These are phyloP conservation scores for Euborellia annulipes DNA, from an alignment of 1,140 invertebrate species.

Conservation along the genomic window DNA sequence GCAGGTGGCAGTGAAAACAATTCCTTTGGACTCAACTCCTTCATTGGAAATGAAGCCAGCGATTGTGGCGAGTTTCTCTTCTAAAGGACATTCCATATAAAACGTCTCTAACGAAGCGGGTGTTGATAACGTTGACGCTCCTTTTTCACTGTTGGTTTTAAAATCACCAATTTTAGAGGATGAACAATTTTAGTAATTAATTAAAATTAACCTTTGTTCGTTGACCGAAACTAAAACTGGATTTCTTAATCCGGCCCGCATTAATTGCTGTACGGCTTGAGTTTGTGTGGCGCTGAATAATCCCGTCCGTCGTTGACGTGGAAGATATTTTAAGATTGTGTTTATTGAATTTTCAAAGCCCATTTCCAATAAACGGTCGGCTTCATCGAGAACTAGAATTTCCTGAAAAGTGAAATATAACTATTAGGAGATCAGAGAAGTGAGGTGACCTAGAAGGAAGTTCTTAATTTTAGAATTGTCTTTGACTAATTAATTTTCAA, in stretches of 20 bases:
- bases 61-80: slow-evolving; percentile 58
- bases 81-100: slow-evolving; percentile 61
- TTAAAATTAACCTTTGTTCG: slow-evolving; percentile 45
- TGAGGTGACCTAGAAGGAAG: not conserved
- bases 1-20: slow-evolving; percentile 93
- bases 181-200: not conserved
- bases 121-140: slow-evolving; percentile 36
- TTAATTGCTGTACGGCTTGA: slow-evolving; percentile 79
- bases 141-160: not conserved
- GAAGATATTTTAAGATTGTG: slow-evolving; percentile 78
- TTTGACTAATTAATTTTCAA: not conserved
- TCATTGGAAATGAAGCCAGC: slow-evolving; percentile 54
- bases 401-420: slow-evolving; percentile 41
- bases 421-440: too few species aligned
- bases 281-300: slow-evolving; percentile 98
- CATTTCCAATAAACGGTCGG: slow-evolving; percentile 82
- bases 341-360: slow-evolving; percentile 83
- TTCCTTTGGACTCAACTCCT: slow-evolving; percentile 50
- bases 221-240: slow-evolving; percentile 82
- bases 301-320: slow-evolving; percentile 85
- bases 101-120: slow-evolving; percentile 72
- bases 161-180: slow-evolving; percentile 1
- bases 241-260: slow-evolving; percentile 87
- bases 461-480: not conserved
- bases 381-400: slow-evolving; percentile 90